Base-by-base conservation (phyloP, 2,888 invertebrate species). In the Ennomos quercinarius region DNA sequence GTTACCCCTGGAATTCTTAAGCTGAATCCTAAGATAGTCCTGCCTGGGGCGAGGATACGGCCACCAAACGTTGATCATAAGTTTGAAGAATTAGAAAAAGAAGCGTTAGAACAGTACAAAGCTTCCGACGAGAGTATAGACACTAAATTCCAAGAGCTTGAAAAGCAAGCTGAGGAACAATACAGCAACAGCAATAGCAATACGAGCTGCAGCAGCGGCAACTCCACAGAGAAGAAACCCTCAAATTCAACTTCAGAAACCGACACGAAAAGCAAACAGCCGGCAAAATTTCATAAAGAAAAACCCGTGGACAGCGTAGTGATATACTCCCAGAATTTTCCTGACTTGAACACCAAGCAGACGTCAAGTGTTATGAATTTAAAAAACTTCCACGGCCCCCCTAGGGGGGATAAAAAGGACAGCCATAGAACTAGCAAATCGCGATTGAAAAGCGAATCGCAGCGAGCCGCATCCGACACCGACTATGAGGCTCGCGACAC, bases 121-220 rank as follows among this genome's bases (percentile, higher is more conserved):
- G 92, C 93, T n/a, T 93, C 91, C 8, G 91, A 93, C 64, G 93
- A 93, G 69, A 93, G 93, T 66, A 94, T 93, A 73, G 94, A 94
- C 67, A 93, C 93, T 9, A 94, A 93, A 67, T 94, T 93, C 75
- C 90, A 93, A 53, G 95, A 95, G 64, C 80, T 95, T 57, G 95
- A 95, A 72, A 91, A 94, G 59, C 94, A 95, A 71, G 95, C 95
- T 0, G 93, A 94, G 49, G 95, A 95, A 71, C 95, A 95, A 74
- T 95, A 95, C 78, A 93, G 93, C 70, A 86, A 86, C 0, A 91
- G 92, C 66, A 91, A 91, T 60, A 92, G 91, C 67, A 91, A 90
- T 63, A 92, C 91, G 1, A 93, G 92, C 62, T 92, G 91, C 71
- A 89, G 91, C 71, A 91, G 91, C 65, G 89, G 86, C 0, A 84